A percentile compares a stretch with the other conserved stretches of the same genome.
Evolutionary conservation across 2,888 invertebrate species (phyloP).

Genomic region (Lepidonotus clava): DNA sequence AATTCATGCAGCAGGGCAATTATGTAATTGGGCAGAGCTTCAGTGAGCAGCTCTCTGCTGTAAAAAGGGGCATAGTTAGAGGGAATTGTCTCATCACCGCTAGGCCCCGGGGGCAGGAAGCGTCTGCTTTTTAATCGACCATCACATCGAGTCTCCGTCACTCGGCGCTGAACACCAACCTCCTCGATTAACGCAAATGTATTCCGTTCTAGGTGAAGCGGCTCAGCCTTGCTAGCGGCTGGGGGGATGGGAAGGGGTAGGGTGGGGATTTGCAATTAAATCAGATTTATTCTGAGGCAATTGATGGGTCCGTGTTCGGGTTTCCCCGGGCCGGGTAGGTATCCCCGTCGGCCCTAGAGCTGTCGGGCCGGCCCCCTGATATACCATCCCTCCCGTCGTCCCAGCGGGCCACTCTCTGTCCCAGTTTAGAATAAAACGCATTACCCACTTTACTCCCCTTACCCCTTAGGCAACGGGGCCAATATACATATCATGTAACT

Average conservation of each 20-base stretch:
- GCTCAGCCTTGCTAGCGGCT: not conserved
- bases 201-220: not conserved
- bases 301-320: not conserved
- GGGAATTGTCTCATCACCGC: constrained; percentile 1
- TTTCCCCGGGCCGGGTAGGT: not conserved
- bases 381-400: not conserved
- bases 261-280: constrained; percentile 13
- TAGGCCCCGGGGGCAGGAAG: not conserved
- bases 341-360: not conserved
- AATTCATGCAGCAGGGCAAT: constrained; percentile 15
- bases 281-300: constrained; percentile 6
- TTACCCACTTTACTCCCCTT: not conserved
- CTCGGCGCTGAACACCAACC: not conserved
- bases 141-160: constrained; percentile 14
- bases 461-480: not conserved
- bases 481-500: not conserved
- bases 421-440: not conserved
- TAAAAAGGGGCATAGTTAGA: constrained; percentile 4
- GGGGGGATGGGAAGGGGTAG: not conserved
- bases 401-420: not conserved
- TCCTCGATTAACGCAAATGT: constrained; percentile 24
- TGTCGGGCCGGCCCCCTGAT: too few relatives aligned
- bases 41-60: not conserved
- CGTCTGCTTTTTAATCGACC: constrained; percentile 45
- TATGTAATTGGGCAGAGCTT: not conserved